These are phyloP conservation scores for Gnatocerus cornutus DNA, from an alignment of 2,888 invertebrate genomes.

Conservation along the genomic window DNA sequence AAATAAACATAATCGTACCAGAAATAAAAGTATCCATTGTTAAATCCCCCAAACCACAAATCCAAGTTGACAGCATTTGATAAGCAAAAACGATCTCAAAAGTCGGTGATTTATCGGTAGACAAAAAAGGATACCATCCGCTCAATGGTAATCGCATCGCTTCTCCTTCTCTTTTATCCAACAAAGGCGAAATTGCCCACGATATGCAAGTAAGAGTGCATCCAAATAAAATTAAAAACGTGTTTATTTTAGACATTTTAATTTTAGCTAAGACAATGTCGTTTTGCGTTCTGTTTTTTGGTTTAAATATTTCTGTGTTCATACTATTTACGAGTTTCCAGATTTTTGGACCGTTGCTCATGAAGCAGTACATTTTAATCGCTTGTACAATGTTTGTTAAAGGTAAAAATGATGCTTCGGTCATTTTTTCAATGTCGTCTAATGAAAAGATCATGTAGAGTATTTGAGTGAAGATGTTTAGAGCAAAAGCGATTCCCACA, in stretches of 20 bases:
- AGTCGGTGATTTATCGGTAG: constrained; percentile 68
- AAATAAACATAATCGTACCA: constrained; percentile 52
- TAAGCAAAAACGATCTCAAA: constrained; percentile 72
- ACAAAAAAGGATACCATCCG: constrained; percentile 71
- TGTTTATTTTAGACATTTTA: constrained; percentile 4
- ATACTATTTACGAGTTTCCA: not conserved
- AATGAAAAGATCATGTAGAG: not conserved
- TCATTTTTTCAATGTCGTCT: constrained; percentile 8
- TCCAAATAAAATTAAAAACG: not conserved
- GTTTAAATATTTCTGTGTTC: constrained; percentile 4
- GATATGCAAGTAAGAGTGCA: not conserved
- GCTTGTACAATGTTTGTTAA: constrained; percentile 2
- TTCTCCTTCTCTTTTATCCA: not conserved
- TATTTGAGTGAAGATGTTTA: not conserved
- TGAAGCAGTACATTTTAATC: constrained; percentile 4
- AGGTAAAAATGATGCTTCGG: constrained; percentile 3
- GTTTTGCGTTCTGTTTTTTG: not conserved
- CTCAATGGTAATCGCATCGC: constrained; percentile 56
- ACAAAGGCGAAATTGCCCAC: not conserved
- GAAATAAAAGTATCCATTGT: constrained; percentile 32
- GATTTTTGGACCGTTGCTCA: not conserved
- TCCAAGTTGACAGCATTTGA: constrained; percentile 70
- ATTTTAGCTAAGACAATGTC: not conserved
- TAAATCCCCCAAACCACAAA: constrained; percentile 67
- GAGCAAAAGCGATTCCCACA: not conserved